Base-by-base conservation (phyloP, 2,797 vertebrate species). In the Propithecus deckenii region DNA sequence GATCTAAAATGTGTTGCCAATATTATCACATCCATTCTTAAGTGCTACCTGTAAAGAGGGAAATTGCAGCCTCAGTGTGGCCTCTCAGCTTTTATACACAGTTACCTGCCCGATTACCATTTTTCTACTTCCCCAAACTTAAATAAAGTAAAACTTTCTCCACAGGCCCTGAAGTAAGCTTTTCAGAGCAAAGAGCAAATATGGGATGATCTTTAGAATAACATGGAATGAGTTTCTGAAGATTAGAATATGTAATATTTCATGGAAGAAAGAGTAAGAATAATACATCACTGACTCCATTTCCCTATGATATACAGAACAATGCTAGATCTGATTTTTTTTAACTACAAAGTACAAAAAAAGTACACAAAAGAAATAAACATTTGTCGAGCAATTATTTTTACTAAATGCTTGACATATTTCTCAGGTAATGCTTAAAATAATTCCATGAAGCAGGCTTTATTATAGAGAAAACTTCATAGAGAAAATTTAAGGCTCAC, bases 111-210 rank as follows among this genome's bases (percentile, higher is more conserved):
- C 43, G n/a, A 32, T 84, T 76, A 83, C 32, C 12, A 59, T 75
- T 92, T 92, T 7, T 67, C 28, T 22, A 86, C 41, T 79, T 94
- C 72, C 22, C 48, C 23, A 92, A 80, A 86, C 23, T 57, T 84
- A 84, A 93, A 88, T 50, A 91, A 92, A 85, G 63, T 57, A 92
- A 72, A 57, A 59, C 28, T 95, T 89, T 38, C 43, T 94, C 48
- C 48, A 88, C 23, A 0, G 20, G 52, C 30, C 25, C 18, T 89
- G 55, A 91, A 52, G 59, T 48, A 92, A 93, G 30, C 10, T 72
- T 92, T 95, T 59, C 55, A 80, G 71, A 92, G 57, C 41, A 92
- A 76, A 75, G 30, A 32, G 20, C 2, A 94, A 76, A 65, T 23
- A 48, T 32, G 23, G 28, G 15, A 20, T 65, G 28, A 57, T 61